Conservation (phyloP, 1,140 invertebrate genomes). For the Drosophila arizonae region DNA sequence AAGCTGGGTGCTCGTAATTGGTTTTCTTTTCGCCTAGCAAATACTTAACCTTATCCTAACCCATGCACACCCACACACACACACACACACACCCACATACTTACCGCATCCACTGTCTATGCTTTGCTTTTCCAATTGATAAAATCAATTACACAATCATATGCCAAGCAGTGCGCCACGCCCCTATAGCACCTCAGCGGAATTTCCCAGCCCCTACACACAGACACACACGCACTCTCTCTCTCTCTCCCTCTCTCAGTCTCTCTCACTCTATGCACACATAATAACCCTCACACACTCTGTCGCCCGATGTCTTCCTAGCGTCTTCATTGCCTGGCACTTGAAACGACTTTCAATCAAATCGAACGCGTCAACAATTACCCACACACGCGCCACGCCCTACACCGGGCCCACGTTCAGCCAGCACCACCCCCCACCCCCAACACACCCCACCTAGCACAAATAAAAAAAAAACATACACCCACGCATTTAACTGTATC, state of each 20-base stretch:
- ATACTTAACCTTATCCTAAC: conserved; percentile 45
- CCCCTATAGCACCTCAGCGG: conserved; percentile 14
- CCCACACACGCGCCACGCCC: conserved; percentile 60
- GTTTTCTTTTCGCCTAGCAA: conserved; percentile 53
- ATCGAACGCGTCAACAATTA: conserved; percentile 73
- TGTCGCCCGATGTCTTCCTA: conserved; percentile 12
- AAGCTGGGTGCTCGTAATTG: conserved; percentile 43
- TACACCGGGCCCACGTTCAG: background rate
- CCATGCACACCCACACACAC: conserved; percentile 7
- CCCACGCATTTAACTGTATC: conserved; percentile 54
- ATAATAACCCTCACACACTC: background rate
- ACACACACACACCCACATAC: background rate
- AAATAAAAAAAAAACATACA: conserved; percentile 8
- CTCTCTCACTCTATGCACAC: background rate
- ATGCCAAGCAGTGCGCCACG: conserved; percentile 62
- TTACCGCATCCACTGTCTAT: conserved; percentile 1
- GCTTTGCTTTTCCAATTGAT: conserved; percentile 55
- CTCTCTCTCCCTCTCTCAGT: background rate
- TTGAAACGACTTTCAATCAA: conserved; percentile 73
- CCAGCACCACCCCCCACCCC: background rate
- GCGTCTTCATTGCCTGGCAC: conserved; percentile 30
- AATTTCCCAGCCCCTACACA: background rate
- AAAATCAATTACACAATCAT: conserved; percentile 79
- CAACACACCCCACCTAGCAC: background rate
- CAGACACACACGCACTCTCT: background rate